phyloP scores from a whole-genome alignment of 1,140 invertebrate species.

The Drosophila melanogaster region Release_6_plus_ISO1_MT NT_037436.4:20757501-20758000 shows the following conservation, averaged over 20 bases:
- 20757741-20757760: constrained; percentile 21
- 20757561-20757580: too few relatives aligned
- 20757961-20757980: constrained; percentile 45
- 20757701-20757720: constrained; percentile 32
- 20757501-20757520: too few relatives aligned
- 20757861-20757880: constrained; percentile 83
- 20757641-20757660: constrained; percentile 81
- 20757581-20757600: not conserved
- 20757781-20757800: constrained; percentile 74
- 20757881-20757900: constrained; percentile 74
- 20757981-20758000: constrained; percentile 35
- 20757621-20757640: constrained; percentile 68
- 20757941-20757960: constrained; percentile 30
- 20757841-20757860: constrained; percentile 81
- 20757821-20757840: constrained; percentile 33
- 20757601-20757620: constrained; percentile 13
- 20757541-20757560: not conserved
- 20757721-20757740: too few relatives aligned
- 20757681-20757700: constrained; percentile 70
- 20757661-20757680: constrained; percentile 82
- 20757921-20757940: constrained; percentile 50
- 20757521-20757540: not conserved
- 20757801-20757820: constrained; percentile 75
- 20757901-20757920: constrained; percentile 21
- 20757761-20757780: constrained; percentile 52